Base-by-base conservation (phyloP, 2,113 vertebrate genomes). In the Malaclemys terrapin region DNA sequence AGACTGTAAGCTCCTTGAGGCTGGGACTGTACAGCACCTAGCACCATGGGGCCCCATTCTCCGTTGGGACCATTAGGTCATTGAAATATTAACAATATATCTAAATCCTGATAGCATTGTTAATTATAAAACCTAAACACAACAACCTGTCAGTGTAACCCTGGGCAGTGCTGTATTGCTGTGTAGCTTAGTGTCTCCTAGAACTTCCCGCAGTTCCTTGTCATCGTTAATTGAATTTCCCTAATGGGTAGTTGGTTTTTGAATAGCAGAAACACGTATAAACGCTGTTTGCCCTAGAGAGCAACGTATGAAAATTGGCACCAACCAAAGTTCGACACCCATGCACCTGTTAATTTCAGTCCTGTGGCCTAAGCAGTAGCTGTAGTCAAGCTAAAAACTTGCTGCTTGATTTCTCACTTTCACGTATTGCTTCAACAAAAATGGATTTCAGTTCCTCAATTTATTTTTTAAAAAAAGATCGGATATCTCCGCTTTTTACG, bases 291-390 rank as follows among this genome's bases (percentile, higher is more conserved):
- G 65, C 14, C 42, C 86, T 4, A 4, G 53, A 80, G 87, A 49
- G n/a, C 20, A 81, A 38, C 1, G 6, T 10, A 20, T 29, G 59
- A 45, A 38, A 35, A 49, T 38, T 35, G 14, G 25, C 12, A 0
- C 47, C 81, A 35, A 31, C 31, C 31, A 35, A 47, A 57, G 2
- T 29, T 5, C 12, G 1, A 3, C 52, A n/a, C 62, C 2, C 5
- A 35, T 2, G 84, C 97, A 97, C 96, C 96, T 98, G 97, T 85
- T 47, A 80, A 88, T 96, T 96, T 97, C 92, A 9, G 89, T 96
- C 82, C 38, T 1, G 91, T 24, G 53, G 75, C 35, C 69, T 93
- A 91, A 83, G 29, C 49, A 47, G 93, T 7, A 5, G 89, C 83
- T 3, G 19, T 79, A 6, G 0, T 38, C 20, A n/a, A 0, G 38